phyloP scores from a whole-genome alignment of 2,113 vertebrate genomes.

The Spermophilus dauricus region DNA sequence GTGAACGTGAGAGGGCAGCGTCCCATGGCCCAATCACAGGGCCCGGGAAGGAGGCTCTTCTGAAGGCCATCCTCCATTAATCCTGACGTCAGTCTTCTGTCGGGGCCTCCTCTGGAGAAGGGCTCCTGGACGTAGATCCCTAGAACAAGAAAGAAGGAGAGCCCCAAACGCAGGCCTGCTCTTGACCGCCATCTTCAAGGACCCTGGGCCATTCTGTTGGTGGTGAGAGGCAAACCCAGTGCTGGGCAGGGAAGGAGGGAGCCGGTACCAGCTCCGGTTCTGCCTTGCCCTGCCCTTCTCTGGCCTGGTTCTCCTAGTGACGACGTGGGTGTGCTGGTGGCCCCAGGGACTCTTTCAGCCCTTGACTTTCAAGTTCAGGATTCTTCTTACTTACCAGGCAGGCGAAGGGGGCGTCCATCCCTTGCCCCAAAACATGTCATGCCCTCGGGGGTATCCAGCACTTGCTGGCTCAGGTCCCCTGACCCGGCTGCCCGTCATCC shows the following conservation, averaged over 20 bases:
- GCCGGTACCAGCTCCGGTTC: background rate
- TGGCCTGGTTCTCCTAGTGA: background rate
- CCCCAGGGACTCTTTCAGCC: background rate
- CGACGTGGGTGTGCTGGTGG: background rate
- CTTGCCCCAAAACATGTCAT: fast-evolving
- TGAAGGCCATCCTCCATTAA: background rate
- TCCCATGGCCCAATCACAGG: fast-evolving
- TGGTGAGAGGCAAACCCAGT: background rate
- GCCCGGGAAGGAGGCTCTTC: background rate
- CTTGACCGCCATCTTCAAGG: fast-evolving
- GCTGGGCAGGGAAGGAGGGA: background rate
- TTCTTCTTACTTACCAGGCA: background rate
- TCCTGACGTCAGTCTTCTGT: background rate
- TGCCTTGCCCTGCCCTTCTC: background rate
- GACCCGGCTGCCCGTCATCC: background rate
- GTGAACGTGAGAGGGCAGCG: too few species aligned
- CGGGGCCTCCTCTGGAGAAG: background rate
- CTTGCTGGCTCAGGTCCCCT: background rate
- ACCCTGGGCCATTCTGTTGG: background rate
- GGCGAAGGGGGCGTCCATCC: fast-evolving
- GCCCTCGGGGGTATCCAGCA: background rate
- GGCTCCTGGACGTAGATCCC: background rate
- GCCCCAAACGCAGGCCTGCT: background rate
- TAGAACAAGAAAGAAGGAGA: background rate
- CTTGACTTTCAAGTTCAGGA: background rate